Evolutionary conservation across 1,140 invertebrate genomes (phyloP).

Genomic region (Aphidius ervi): DNA sequence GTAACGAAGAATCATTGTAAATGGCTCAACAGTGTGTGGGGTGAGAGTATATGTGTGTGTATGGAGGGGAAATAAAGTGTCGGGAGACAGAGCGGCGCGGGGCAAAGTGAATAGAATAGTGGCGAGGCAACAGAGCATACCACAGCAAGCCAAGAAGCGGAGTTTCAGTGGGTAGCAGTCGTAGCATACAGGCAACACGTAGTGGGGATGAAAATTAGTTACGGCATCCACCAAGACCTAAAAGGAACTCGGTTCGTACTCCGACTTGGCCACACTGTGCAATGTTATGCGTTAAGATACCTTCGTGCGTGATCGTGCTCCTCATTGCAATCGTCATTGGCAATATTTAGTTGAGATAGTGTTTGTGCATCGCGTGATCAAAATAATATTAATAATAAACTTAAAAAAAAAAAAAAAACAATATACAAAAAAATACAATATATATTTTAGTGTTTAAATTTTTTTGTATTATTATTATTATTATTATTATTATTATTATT

Average conservation of each 20-base stretch:
- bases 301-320: slow-evolving; percentile 32
- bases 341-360: slow-evolving; percentile 17
- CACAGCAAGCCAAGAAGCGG: slow-evolving; percentile 17
- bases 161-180: slow-evolving; percentile 41
- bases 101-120: slow-evolving; percentile 13
- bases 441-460: neutral
- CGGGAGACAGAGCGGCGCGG: slow-evolving; percentile 1
- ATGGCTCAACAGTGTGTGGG: neutral
- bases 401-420: too few species aligned
- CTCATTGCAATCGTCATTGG: slow-evolving; percentile 10
- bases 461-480: too few species aligned
- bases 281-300: slow-evolving; percentile 48
- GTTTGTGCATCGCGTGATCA: slow-evolving; percentile 19
- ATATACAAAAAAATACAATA: too few species aligned
- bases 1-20: too few species aligned
- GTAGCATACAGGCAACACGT: slow-evolving; percentile 18
- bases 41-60: slow-evolving; percentile 14
- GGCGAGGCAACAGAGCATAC: slow-evolving; percentile 4
- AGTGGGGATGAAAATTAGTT: slow-evolving; percentile 50
- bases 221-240: slow-evolving; percentile 50
- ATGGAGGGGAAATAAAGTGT: slow-evolving; percentile 6
- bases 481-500: too few species aligned
- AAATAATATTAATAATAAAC: neutral
- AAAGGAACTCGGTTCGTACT: slow-evolving; percentile 43
- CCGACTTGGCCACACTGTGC: slow-evolving; percentile 44